Evolutionary conservation across 2,888 invertebrate species (phyloP), one percentile per base, ranked within the genome.

Genomic region (Tupiocoris notatus): DNA sequence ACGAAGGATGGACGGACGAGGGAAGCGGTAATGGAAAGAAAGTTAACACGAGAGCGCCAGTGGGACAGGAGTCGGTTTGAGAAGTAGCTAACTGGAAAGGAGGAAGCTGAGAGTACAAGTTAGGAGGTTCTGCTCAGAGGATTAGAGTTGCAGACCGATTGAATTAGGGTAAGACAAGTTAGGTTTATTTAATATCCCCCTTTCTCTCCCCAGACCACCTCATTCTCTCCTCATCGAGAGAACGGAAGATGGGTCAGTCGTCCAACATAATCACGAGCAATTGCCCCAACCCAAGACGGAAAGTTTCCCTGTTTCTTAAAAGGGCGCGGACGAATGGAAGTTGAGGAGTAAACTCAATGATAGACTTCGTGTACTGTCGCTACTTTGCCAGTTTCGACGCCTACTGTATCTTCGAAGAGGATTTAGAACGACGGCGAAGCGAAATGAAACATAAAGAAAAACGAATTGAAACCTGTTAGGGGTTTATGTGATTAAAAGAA

Each of bases 1-100:
- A 58, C 16, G 70, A 12, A 7, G n/a, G 17, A 58, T 9, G 21
- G n/a, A n/a, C n/a, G n/a, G n/a, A n/a, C n/a, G n/a, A n/a, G n/a
- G n/a, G n/a, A n/a, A n/a, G n/a, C n/a, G 73, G 39, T 73, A 73
- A 73, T 73, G 73, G 73, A 73, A 73, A 73, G 73, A 73, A 73
- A 73, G 73, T 73, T 73, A 63, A 21, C 39, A 39, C 39, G 39
- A 39, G 39, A 3, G 39, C 6, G 39, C 39, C 6, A 12, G 39
- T n/a, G n/a, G n/a, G n/a, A n/a, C n/a, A 39, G 39, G 39, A 39
- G 12, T 12, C 12, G 39, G 39, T 39, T 3, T 3, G 39, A 39
- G 6, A 7, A 39, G 6, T 39, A 12, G 39, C 9, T 25, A 25
- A 25, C 3, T 9, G 17, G 22, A 12, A 7, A 21, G n/a, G 23